A percentile compares a stretch with the other conserved stretches of the same genome.
phyloP scores from a whole-genome alignment of 2,113 vertebrate species.

The Chrysemys picta region DNA sequence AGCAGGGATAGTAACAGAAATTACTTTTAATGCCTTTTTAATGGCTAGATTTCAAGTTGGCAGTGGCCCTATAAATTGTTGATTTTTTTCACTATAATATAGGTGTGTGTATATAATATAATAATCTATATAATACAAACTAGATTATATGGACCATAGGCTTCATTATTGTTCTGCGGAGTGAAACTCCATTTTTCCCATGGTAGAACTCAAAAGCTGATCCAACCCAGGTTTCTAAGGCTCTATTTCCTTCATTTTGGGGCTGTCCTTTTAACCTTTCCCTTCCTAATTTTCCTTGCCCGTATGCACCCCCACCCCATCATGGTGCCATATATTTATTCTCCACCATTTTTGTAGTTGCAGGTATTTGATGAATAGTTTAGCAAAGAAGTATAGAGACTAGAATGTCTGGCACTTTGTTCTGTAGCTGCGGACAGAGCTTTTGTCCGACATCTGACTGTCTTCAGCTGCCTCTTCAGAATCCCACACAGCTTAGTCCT shows the following conservation, averaged over 20 bases:
- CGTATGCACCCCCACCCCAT: accelerated
- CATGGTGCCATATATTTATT: not conserved
- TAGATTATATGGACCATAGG: not conserved
- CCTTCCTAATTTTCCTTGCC: not conserved
- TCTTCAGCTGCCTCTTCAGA: not conserved
- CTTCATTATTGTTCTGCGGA: not conserved
- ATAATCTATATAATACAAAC: not conserved
- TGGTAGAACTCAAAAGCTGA: not conserved
- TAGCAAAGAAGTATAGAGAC: not conserved
- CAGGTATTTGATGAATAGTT: not conserved
- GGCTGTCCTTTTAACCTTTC: not conserved
- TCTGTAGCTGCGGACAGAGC: not conserved
- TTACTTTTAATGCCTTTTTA: not conserved
- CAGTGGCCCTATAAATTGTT: not conserved
- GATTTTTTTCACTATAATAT: not conserved
- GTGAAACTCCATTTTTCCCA: not conserved
- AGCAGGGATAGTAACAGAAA: not conserved
- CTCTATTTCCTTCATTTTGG: not conserved
- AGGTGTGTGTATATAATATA: not conserved
- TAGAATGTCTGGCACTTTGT: not conserved
- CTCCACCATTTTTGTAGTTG: not conserved
- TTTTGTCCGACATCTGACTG: not conserved
- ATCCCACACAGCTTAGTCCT: not conserved
- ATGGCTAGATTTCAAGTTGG: not conserved
- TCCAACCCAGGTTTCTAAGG: not conserved